Evolutionary conservation across 2,888 invertebrate genomes (phyloP).

Genomic region (Poecilobothrus nobilitatus): DNA sequence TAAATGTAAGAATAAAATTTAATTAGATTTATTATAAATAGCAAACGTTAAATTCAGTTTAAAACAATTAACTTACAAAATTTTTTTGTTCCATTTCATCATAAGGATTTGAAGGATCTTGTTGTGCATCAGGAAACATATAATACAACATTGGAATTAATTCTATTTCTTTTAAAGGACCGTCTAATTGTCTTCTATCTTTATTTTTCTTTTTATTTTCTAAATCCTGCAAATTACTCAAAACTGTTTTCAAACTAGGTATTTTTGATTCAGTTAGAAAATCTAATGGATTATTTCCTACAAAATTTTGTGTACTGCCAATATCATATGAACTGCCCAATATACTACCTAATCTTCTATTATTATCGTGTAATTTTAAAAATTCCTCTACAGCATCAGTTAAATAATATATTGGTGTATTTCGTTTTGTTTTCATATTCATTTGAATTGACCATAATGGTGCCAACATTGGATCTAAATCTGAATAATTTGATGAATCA

Average conservation of each 20-base stretch:
- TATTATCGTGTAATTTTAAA: conserved; percentile 51
- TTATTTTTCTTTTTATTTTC: conserved; percentile 43
- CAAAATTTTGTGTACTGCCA: conserved; percentile 46
- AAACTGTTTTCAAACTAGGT: conserved; percentile 53
- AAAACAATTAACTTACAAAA: conserved; percentile 40
- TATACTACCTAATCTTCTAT: conserved; percentile 30
- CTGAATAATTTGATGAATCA: conserved; percentile 79
- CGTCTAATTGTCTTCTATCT: conserved; percentile 49
- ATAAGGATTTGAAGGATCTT: conserved; percentile 51
- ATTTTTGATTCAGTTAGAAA: conserved; percentile 68
- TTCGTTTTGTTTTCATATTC: conserved; percentile 52
- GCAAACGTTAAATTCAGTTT: conserved; percentile 10
- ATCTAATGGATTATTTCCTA: conserved; percentile 53
- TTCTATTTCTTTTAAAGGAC: conserved; percentile 68
- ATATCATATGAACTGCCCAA: conserved; percentile 41
- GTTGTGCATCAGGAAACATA: conserved; percentile 81
- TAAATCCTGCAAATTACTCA: conserved; percentile 26
- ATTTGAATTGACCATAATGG: conserved; percentile 69
- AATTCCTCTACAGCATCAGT: conserved; percentile 67
- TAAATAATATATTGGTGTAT: conserved; percentile 61
- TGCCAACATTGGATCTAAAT: conserved; percentile 73
- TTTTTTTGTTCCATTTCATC: conserved; percentile 43
- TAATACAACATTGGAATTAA: conserved; percentile 71
- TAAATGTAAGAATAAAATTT: not conserved
- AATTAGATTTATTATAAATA: not conserved